Evolutionary conservation across 2,797 vertebrate genomes (phyloP).

Genomic region (Acridotheres tristis): DNA sequence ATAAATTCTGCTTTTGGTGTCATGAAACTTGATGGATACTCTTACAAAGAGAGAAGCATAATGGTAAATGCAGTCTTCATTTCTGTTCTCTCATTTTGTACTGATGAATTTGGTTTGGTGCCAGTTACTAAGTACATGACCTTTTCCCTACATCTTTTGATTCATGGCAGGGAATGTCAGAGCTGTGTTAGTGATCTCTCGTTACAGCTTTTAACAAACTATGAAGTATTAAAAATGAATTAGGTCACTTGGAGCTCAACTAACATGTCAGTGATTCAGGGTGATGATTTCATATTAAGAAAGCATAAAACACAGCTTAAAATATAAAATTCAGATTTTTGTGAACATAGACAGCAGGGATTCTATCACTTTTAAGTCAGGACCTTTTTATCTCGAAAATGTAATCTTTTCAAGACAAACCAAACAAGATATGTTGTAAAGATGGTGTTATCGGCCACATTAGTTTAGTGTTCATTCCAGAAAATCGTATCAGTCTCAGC

Average conservation of each 20-base stretch:
- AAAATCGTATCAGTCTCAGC: conserved; percentile 8
- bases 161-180: conserved; percentile 28
- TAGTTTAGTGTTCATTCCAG: background rate
- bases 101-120: conserved; percentile 38
- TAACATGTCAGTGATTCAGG: conserved; percentile 25
- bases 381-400: conserved; percentile 24
- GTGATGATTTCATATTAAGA: conserved; percentile 35
- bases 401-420: background rate
- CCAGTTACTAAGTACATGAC: conserved; percentile 31
- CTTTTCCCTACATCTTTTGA: conserved; percentile 53
- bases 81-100: conserved; percentile 36
- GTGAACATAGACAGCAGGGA: background rate
- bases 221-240: conserved; percentile 67
- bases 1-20: conserved; percentile 13
- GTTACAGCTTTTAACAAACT: conserved; percentile 55
- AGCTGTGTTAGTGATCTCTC: conserved; percentile 33
- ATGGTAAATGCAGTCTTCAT: conserved; percentile 37
- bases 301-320: conserved; percentile 11
- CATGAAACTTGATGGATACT: background rate
- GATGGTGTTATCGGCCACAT: background rate
- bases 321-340: conserved; percentile 9
- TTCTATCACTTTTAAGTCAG: fast-evolving
- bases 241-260: conserved; percentile 6
- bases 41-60: background rate
- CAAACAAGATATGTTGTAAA: conserved; percentile 9